Conservation (phyloP, 2,797 vertebrate genomes). For the Melopsittacus undulatus region DNA sequence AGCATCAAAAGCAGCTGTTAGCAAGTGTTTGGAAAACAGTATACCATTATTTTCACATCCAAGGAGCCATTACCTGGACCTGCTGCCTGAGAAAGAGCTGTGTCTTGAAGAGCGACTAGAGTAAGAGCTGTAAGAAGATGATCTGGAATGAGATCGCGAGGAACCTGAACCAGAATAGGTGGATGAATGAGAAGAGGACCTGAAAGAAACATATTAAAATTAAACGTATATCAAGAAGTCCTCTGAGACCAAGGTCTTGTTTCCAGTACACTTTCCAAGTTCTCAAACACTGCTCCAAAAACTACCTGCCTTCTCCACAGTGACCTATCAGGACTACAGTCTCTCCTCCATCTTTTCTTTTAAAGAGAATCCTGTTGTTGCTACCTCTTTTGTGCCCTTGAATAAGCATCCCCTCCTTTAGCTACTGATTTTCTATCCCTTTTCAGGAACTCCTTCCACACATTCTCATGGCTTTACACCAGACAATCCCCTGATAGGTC, state of each 20-base stretch:
- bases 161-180: constrained; percentile 96
- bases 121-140: constrained; percentile 95
- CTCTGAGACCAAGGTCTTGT: background rate
- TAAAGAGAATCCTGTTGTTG: background rate
- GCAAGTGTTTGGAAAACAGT: background rate
- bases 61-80: constrained; percentile 83
- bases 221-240: background rate
- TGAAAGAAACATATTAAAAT: constrained; percentile 46
- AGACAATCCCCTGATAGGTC: background rate
- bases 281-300: background rate
- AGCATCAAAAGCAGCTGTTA: background rate
- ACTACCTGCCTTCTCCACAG: accelerated
- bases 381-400: background rate
- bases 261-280: background rate
- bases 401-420: background rate
- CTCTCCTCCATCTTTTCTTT: background rate
- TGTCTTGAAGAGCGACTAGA: constrained; percentile 94
- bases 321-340: background rate
- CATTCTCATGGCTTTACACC: background rate
- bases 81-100: constrained; percentile 95
- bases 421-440: background rate
- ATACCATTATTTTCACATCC: background rate
- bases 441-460: background rate
- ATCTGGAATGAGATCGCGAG: constrained; percentile 84
- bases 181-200: constrained; percentile 94